phyloP scores from a whole-genome alignment of 2,113 vertebrate genomes.

The Cephalopholis sonnerati region DNA sequence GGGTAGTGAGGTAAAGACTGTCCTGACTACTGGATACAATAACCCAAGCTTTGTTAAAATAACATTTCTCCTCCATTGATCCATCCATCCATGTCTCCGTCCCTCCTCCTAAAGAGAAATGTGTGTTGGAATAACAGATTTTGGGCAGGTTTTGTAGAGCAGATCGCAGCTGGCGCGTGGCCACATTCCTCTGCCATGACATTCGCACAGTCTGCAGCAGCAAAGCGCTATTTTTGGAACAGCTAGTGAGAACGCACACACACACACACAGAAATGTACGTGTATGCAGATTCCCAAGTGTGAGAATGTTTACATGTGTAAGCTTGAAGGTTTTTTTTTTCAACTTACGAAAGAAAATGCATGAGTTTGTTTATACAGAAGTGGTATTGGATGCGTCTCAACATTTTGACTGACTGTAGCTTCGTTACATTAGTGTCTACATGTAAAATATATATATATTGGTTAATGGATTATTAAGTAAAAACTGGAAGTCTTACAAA shows the following conservation, averaged over 20 bases:
- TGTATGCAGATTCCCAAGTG: neutral
- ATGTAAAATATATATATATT: neutral
- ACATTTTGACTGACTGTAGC: neutral
- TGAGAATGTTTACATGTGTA: slow-evolving; percentile 1
- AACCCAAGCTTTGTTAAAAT: slow-evolving; percentile 67
- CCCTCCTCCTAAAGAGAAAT: slow-evolving; percentile 50
- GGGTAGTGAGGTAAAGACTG: neutral
- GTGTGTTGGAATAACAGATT: slow-evolving; percentile 81
- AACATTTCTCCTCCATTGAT: slow-evolving; percentile 57
- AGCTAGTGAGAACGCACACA: slow-evolving; percentile 16
- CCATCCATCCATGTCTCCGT: slow-evolving; percentile 31
- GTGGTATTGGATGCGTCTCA: neutral
- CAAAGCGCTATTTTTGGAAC: slow-evolving; percentile 77
- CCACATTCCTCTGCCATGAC: slow-evolving; percentile 82
- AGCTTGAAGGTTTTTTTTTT: neutral
- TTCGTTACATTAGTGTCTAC: neutral
- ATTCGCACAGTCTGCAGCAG: slow-evolving; percentile 71
- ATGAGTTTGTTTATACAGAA: neutral
- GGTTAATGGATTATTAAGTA: neutral
- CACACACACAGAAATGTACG: neutral
- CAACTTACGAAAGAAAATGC: neutral
- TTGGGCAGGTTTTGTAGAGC: slow-evolving; percentile 75
- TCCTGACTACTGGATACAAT: slow-evolving; percentile 69
- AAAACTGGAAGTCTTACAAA: neutral
- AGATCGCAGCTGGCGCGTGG: slow-evolving; percentile 76